A percentile compares a stretch with the other conserved stretches of the same genome.
Conservation (phyloP, 2,888 invertebrate species). For the Apodemia hepburni region DNA sequence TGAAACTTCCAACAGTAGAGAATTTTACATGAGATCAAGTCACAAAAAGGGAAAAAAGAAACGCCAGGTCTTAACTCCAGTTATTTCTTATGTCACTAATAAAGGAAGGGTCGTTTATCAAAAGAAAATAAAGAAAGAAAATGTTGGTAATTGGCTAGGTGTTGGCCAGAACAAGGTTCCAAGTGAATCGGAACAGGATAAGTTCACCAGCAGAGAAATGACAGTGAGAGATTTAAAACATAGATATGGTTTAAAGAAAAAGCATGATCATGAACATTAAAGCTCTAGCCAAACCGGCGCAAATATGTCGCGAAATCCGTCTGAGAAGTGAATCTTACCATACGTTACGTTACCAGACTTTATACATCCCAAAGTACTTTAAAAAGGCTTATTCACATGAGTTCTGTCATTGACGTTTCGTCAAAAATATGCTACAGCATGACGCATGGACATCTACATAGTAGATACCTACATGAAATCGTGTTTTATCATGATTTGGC, state of each 20-base stretch:
- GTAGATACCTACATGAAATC: too few relatives aligned
- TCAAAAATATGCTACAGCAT: too few relatives aligned
- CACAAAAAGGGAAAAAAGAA: constrained; percentile 27
- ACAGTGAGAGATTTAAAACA: constrained; percentile 32
- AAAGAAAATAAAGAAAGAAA: constrained; percentile 61
- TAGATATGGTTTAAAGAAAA: constrained; percentile 30
- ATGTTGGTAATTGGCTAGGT: constrained; percentile 59
- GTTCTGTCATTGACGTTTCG: too few relatives aligned
- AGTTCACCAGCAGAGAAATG: constrained; percentile 33
- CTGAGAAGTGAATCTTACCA: too few relatives aligned
- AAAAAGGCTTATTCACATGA: too few relatives aligned
- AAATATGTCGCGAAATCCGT: too few relatives aligned
- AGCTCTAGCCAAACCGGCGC: neutral
- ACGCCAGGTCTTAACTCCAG: constrained; percentile 56
- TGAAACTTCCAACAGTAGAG: constrained; percentile 28
- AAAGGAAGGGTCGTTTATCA: constrained; percentile 64
- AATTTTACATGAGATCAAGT: constrained; percentile 19
- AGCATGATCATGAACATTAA: constrained; percentile 29
- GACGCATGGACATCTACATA: too few relatives aligned
- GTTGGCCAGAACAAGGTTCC: constrained; percentile 36
- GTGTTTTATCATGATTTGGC: too few relatives aligned
- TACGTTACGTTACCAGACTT: too few relatives aligned
- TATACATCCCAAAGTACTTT: too few relatives aligned
- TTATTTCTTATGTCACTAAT: constrained; percentile 64
- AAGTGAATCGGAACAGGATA: constrained; percentile 25